phyloP scores from a whole-genome alignment of 1,140 invertebrate species.

The Matsumurasca onukii region DNA sequence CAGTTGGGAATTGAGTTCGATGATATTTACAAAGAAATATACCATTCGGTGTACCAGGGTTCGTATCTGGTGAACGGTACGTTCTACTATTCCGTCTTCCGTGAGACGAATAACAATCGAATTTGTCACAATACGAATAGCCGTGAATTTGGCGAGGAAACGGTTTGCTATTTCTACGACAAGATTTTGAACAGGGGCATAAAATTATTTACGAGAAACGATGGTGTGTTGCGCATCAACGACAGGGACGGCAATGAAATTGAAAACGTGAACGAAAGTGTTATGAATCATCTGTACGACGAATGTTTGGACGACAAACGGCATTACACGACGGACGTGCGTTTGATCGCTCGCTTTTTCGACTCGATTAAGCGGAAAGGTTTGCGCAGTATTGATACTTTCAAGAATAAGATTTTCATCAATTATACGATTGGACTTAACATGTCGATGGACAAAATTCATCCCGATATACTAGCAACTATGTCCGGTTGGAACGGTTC shows the following conservation, averaged over 20 bases:
- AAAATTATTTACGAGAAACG: background rate
- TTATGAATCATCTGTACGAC: background rate
- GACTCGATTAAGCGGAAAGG: background rate
- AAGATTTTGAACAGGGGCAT: background rate
- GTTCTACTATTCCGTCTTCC: conserved; percentile 1
- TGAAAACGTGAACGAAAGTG: background rate
- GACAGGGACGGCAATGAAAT: conserved; percentile 2
- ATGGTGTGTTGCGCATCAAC: background rate
- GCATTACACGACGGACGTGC: background rate
- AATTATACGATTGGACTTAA: conserved; percentile 3
- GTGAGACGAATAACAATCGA: background rate
- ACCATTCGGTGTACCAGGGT: background rate
- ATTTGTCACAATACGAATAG: conserved; percentile 1
- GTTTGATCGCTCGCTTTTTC: background rate
- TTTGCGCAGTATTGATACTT: background rate
- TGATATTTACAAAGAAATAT: background rate
- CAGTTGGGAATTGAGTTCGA: background rate
- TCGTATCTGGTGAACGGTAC: background rate
- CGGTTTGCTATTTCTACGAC: conserved; percentile 9
- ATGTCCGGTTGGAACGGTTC: background rate
- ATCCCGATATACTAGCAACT: background rate
- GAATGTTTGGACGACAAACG: background rate
- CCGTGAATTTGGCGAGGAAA: background rate
- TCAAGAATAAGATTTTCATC: background rate
- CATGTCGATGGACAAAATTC: background rate